These are phyloP conservation scores for Griposia aprilina DNA, from an alignment of 2,888 invertebrate species.

Conservation along the genomic window DNA sequence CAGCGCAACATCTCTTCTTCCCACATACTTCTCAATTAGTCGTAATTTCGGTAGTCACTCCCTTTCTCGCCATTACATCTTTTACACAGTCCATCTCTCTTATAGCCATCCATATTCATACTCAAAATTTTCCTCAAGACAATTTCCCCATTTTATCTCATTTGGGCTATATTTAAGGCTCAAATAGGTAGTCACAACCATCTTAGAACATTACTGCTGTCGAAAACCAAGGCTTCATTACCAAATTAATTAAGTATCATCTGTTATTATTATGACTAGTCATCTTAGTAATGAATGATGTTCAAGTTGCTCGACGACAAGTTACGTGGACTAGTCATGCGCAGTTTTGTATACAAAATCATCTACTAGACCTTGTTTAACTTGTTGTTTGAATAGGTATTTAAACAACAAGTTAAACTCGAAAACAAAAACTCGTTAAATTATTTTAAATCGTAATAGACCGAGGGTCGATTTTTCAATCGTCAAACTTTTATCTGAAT, in stretches of 20 bases:
- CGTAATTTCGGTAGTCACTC: not conserved
- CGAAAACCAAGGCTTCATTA: not conserved
- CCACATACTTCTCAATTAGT: not conserved
- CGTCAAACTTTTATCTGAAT: not conserved
- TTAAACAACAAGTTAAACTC: no score
- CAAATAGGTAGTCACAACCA: not conserved
- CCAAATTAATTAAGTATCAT: constrained; percentile 24
- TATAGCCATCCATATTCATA: not conserved
- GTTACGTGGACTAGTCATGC: not conserved
- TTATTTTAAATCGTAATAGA: no score
- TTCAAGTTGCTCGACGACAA: not conserved
- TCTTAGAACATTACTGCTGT: constrained; percentile 7
- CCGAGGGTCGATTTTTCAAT: not conserved
- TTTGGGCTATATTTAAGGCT: not conserved
- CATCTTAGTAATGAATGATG: not conserved
- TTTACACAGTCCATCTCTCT: not conserved
- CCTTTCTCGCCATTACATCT: not conserved
- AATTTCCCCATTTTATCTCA: not conserved
- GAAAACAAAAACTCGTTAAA: no score
- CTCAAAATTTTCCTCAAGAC: not conserved
- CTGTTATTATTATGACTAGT: constrained; percentile 17
- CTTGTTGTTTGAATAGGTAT: no score
- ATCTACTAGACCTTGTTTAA: not conserved
- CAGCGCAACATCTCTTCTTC: not conserved
- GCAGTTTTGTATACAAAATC: not conserved